Percentiles rank a stretch among this genome's conserved stretches.
These are phyloP conservation scores for Allolobophora icterica DNA, from an alignment of 2,888 invertebrate genomes.

Conservation along the genomic window DNA sequence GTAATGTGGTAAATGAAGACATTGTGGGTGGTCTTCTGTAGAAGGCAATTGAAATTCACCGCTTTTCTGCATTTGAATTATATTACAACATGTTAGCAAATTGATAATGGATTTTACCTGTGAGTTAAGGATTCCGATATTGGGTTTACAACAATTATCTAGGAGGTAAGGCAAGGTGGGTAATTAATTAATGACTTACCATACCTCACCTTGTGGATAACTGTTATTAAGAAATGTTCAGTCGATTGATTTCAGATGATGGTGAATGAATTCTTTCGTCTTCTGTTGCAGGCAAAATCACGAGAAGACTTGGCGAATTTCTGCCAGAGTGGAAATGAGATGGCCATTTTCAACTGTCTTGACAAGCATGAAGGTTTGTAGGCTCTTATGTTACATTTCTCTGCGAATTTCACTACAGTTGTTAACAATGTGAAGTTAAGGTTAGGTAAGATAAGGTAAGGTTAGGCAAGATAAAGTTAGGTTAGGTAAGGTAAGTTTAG, in stretches of 20 bases:
- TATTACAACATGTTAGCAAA: neutral
- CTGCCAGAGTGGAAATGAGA: conserved; percentile 38
- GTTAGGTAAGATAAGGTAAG: neutral
- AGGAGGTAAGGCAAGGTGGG: too few relatives aligned
- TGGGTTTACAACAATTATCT: neutral
- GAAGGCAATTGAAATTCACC: neutral
- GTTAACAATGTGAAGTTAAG: neutral
- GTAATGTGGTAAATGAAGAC: neutral
- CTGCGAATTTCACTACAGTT: neutral
- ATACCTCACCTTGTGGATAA: too few relatives aligned
- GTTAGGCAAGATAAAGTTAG: too few relatives aligned
- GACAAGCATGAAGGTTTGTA: conserved; percentile 44
- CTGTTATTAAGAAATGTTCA: neutral
- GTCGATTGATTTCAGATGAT: too few relatives aligned
- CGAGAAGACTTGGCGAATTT: conserved; percentile 36
- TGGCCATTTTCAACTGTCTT: conserved; percentile 42
- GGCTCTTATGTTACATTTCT: neutral
- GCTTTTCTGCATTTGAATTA: too few relatives aligned
- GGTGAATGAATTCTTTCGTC: neutral
- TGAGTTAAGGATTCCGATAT: neutral
- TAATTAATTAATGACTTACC: too few relatives aligned
- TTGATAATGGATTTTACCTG: neutral
- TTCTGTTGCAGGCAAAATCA: conserved; percentile 40
- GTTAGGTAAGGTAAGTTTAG: too few relatives aligned
- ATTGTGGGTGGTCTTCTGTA: neutral